Conservation (phyloP, 2,113 vertebrate genomes). For the Ammodytes dubius region DNA sequence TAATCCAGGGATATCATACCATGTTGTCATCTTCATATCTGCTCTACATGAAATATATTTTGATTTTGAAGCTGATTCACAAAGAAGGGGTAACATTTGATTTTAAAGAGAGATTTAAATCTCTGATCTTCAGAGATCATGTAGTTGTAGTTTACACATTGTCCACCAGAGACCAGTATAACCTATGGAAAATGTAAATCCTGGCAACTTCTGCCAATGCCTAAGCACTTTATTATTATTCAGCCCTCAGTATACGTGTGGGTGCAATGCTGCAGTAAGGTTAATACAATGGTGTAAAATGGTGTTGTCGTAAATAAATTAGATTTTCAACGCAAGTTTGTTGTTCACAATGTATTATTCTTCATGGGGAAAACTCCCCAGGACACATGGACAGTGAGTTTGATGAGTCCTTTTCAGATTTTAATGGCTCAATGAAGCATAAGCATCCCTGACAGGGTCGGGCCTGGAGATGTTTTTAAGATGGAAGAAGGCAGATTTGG, state of each 20-base stretch:
- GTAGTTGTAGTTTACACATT: neutral
- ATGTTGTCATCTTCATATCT: neutral
- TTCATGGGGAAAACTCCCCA: no score
- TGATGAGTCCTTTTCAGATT: no score
- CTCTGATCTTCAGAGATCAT: neutral
- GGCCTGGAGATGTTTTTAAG: no score
- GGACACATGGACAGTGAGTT: no score
- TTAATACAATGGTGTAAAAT: neutral
- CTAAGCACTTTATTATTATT: no score
- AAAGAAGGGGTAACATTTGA: neutral
- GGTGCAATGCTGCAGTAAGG: neutral
- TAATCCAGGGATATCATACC: neutral
- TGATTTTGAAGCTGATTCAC: neutral
- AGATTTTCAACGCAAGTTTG: no score
- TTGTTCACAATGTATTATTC: no score
- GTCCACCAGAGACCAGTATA: slow-evolving; percentile 59
- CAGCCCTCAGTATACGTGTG: neutral
- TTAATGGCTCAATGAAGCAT: no score
- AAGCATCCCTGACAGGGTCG: no score
- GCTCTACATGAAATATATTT: neutral
- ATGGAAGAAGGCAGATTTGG: no score
- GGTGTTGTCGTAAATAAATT: no score
- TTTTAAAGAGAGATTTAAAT: neutral
- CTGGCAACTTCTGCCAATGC: neutral
- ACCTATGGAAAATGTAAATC: neutral